Percentiles rank a stretch among this genome's conserved stretches.
These are phyloP conservation scores for Lates calcarifer DNA, from an alignment of 2,113 vertebrate genomes.

Conservation along the genomic window DNA sequence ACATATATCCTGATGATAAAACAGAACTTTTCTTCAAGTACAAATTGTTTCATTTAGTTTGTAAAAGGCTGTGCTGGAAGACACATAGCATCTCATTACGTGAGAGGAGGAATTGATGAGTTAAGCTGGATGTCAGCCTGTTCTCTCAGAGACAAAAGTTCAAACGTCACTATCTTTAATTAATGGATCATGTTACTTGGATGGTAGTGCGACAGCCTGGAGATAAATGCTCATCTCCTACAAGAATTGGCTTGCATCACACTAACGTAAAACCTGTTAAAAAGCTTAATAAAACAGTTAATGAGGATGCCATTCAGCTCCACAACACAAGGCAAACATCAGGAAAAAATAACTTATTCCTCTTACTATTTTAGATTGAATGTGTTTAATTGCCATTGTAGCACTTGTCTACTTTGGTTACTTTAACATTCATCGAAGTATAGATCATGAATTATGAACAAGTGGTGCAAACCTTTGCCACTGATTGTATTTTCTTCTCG, in stretches of 20 bases:
- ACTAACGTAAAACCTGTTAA: not conserved
- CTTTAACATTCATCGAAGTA: not conserved
- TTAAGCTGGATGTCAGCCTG: conserved; percentile 45
- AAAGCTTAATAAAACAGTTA: not conserved
- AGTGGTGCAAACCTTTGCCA: not conserved
- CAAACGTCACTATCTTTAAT: conserved; percentile 53
- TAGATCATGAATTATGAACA: not conserved
- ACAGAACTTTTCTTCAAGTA: not conserved
- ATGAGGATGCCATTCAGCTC: not conserved
- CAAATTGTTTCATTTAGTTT: not conserved
- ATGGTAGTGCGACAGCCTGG: conserved; percentile 14
- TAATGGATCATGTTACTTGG: conserved; percentile 31
- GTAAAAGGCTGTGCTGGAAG: conserved; percentile 8
- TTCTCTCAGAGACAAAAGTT: conserved; percentile 53
- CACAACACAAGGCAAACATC: no score
- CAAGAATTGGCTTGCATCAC: conserved; percentile 21
- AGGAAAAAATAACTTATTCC: no score
- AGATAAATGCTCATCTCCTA: conserved; percentile 21
- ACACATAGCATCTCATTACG: conserved; percentile 39
- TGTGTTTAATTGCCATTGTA: not conserved
- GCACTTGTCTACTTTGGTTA: not conserved
- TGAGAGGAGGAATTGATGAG: conserved; percentile 37
- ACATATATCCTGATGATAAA: not conserved
- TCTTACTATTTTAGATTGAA: no score
- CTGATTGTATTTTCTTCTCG: not conserved